Evolutionary conservation across 2,113 vertebrate species (phyloP).

Genomic region (Xerus inauris): DNA sequence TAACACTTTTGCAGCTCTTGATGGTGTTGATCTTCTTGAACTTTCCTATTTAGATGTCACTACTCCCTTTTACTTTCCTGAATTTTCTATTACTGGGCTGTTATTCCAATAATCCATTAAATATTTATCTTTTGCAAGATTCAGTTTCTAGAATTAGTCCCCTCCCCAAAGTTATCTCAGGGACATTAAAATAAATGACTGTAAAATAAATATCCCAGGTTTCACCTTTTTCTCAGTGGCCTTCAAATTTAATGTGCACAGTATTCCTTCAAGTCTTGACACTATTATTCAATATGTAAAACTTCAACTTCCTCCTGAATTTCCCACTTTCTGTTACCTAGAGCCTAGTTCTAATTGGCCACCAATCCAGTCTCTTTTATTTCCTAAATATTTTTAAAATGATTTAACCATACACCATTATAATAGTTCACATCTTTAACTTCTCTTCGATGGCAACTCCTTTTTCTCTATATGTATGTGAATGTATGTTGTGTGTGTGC

Average conservation of each 20-base stretch:
- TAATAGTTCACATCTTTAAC: not conserved
- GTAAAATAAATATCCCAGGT: not conserved
- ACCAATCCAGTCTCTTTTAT: not conserved
- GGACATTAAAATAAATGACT: not conserved
- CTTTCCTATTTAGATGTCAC: not conserved
- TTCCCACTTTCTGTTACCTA: not conserved
- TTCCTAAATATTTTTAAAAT: not conserved
- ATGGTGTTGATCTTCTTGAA: not conserved
- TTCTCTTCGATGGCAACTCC: not conserved
- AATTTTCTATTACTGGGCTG: not conserved
- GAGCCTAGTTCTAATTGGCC: not conserved
- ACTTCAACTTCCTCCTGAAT: not conserved
- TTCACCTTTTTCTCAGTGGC: not conserved
- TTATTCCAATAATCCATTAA: not conserved
- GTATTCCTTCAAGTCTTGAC: not conserved
- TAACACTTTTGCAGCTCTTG: not conserved
- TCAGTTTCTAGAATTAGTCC: not conserved
- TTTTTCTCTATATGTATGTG: not conserved
- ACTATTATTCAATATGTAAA: not conserved
- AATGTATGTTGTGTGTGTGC: not conserved
- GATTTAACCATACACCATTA: not conserved
- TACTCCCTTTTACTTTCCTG: not conserved
- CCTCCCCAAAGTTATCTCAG: not conserved
- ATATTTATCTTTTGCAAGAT: not conserved
- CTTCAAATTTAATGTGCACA: not conserved